Base-by-base conservation (phyloP, 2,797 vertebrate species). In the Merluccius polli region DNA sequence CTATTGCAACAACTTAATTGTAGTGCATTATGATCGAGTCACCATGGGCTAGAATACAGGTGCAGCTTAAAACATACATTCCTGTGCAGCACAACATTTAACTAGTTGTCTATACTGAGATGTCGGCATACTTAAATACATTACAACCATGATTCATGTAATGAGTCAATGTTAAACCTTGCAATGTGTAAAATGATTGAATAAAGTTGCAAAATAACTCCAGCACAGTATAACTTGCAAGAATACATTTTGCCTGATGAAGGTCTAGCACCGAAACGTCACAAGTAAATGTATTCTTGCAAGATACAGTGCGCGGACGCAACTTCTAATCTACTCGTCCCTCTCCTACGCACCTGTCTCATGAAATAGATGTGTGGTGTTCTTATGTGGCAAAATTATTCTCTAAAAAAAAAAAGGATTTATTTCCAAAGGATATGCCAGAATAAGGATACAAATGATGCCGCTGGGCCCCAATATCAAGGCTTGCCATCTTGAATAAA, bases 371-470 rank as follows among this genome's bases (percentile, higher is more conserved):
- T n/a, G n/a, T n/a, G n/a, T n/a, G n/a, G n/a, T n/a, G n/a, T n/a
- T n/a, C n/a, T n/a, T n/a, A n/a, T n/a, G n/a, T n/a, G 18, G 13
- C 2, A 41, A 11, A 41, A 41, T 41, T 41, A 41, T 41, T 41
- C 11, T 41, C 38, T 13, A n/a, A 24, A 59, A 59, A 59, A n/a
- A n/a, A 7, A 38, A 72, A 35, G 5, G 27, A 77, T 30, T 63
- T 30, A 76, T 75, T 80, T 75, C 83, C 77, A 94, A 94, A 95
- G 93, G 93, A 94, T 94, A 95, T 93, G 81, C 75, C 83, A 89
- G 70, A 86, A 85, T 84, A 93, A 94, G 93, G 93, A 93, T 94
- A 94, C 93, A 91, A 85, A 87, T 82, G 90, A 84, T 90, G 88
- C 90, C 87, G 91, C 88, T 82, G 91, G 87, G 85, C 85, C 92